Conservation (phyloP, 2,888 invertebrate species). For the Portevinia maculata region DNA sequence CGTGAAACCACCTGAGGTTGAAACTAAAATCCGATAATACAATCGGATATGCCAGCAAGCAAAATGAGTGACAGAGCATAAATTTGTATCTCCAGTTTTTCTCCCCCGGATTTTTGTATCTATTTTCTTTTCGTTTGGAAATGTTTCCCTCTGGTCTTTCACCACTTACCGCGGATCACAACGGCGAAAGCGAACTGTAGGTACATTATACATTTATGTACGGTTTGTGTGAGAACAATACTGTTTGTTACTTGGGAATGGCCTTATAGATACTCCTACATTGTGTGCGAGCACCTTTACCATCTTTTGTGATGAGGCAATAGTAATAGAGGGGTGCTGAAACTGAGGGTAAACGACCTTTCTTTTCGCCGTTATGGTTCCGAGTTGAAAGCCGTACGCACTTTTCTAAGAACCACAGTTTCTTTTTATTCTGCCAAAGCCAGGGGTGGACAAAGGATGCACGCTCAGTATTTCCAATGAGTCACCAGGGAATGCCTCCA, state of each 20-base stretch:
- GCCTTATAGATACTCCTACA: slow-evolving; percentile 29
- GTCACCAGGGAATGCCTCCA: slow-evolving; percentile 12
- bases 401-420: slow-evolving; percentile 39
- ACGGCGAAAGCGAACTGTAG: slow-evolving; percentile 38
- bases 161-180: slow-evolving; percentile 27
- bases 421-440: slow-evolving; percentile 15
- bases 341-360: slow-evolving; percentile 65
- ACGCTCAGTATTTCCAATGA: slow-evolving; percentile 28
- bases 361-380: slow-evolving; percentile 33
- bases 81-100: slow-evolving; percentile 63
- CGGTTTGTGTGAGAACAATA: slow-evolving; percentile 61
- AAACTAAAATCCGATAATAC: slow-evolving; percentile 69
- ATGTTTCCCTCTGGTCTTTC: slow-evolving; percentile 54
- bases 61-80: slow-evolving; percentile 72
- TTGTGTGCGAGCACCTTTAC: neutral
- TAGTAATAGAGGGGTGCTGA: slow-evolving; percentile 42
- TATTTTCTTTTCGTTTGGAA: slow-evolving; percentile 65
- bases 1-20: slow-evolving; percentile 74
- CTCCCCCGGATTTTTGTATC: slow-evolving; percentile 57
- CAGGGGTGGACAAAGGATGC: slow-evolving; percentile 29
- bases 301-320: slow-evolving; percentile 43
- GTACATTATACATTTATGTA: no score
- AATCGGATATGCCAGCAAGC: slow-evolving; percentile 69
- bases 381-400: slow-evolving; percentile 41
- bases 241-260: slow-evolving; percentile 55